Conservation (phyloP, 2,113 vertebrate genomes). For the Antechinus stuartii region DNA sequence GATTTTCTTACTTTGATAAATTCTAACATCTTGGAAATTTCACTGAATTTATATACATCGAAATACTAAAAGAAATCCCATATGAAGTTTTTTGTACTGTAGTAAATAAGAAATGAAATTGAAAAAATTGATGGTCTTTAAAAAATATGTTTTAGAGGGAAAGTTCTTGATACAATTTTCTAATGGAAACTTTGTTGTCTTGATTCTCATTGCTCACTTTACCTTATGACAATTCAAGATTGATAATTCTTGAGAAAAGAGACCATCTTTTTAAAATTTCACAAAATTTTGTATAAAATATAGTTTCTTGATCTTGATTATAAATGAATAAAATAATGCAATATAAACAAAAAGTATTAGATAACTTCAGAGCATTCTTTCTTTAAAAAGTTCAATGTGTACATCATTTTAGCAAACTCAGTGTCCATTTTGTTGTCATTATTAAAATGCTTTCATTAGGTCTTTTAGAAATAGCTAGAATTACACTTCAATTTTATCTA, state of each 20-base stretch:
- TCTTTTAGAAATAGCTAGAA: constrained; percentile 70
- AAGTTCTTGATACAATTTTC: constrained; percentile 46
- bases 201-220: background rate
- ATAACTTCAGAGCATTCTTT: constrained; percentile 3
- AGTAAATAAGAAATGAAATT: constrained; percentile 48
- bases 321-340: background rate
- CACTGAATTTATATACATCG: constrained; percentile 43
- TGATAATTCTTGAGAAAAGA: background rate
- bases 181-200: background rate
- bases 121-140: background rate
- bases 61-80: background rate
- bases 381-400: background rate
- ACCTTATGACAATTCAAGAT: background rate
- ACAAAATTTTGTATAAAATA: background rate
- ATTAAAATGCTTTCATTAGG: constrained; percentile 76
- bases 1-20: constrained; percentile 41
- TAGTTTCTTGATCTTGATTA: background rate
- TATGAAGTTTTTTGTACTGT: constrained; percentile 39
- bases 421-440: constrained; percentile 37
- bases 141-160: constrained; percentile 50
- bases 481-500: constrained; percentile 72
- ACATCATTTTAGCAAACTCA: constrained; percentile 53
- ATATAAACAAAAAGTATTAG: background rate
- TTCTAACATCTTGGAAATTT: constrained; percentile 47
- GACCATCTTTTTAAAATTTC: constrained; percentile 25